These are phyloP conservation scores for Thecocarcelia acutangulata DNA, from an alignment of 2,888 invertebrate species.

Conservation along the genomic window DNA sequence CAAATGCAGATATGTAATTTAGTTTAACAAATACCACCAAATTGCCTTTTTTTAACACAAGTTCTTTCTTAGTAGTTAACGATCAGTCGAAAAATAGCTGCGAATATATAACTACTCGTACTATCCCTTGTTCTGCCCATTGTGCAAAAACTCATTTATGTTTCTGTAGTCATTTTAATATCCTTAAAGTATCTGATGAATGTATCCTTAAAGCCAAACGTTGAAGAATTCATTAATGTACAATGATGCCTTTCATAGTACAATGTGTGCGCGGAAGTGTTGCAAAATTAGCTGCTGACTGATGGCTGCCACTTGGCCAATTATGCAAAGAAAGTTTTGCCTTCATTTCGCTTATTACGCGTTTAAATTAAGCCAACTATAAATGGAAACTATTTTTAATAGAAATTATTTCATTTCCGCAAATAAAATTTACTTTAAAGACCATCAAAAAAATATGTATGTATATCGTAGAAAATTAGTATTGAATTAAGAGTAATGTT, in stretches of 20 bases:
- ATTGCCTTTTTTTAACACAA: too few species aligned
- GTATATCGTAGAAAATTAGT: too few species aligned
- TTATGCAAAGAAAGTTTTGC: slow-evolving; percentile 25
- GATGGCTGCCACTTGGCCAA: slow-evolving; percentile 14
- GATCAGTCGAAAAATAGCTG: background rate
- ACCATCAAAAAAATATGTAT: too few species aligned
- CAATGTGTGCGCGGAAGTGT: background rate
- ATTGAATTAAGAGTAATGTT: too few species aligned
- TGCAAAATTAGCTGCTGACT: slow-evolving; percentile 9
- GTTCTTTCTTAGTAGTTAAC: too few species aligned
- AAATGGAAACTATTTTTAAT: slow-evolving; percentile 1
- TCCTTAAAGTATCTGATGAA: slow-evolving; percentile 3
- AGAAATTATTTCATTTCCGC: background rate
- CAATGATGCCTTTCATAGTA: slow-evolving; percentile 8
- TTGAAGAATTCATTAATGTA: slow-evolving; percentile 10
- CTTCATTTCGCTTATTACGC: slow-evolving; percentile 26
- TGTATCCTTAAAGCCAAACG: background rate
- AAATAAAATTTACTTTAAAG: too few species aligned
- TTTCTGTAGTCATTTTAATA: slow-evolving; percentile 1
- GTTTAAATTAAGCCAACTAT: background rate
- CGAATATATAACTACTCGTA: background rate
- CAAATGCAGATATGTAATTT: too few species aligned
- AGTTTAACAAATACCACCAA: too few species aligned
- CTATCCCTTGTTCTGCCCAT: slow-evolving; percentile 1
- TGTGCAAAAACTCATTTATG: slow-evolving; percentile 4